Base-by-base conservation (phyloP, 2,888 invertebrate genomes). In the Synanthedon andrenaeformis region DNA sequence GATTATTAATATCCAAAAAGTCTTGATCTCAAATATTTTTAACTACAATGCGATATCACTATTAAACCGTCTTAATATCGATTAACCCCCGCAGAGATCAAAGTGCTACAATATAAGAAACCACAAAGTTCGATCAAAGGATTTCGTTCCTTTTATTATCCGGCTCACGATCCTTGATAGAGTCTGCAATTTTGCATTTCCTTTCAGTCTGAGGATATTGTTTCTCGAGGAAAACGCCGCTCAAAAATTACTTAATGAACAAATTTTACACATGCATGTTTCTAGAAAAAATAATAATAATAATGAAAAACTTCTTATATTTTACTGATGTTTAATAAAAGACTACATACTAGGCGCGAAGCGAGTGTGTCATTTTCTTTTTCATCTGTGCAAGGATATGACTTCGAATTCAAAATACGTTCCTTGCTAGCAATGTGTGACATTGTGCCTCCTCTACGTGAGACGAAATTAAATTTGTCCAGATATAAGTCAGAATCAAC, bases 171-270 rank as follows among this genome's bases (percentile, higher is more conserved):
- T 58, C 59, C 58, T 60, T 60, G 54, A 60, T 63, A 61, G 45
- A 61, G 48, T 50, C 54, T 41, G 58, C 55, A 55, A 58, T 56
- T 49, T 49, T 49, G 49, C 53, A 58, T 60, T 61, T 57, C 8
- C 1, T 59, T 58, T 54, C 56, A 62, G 58, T 60, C 58, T 58
- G 61, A 56, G 52, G 59, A 65, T 68, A 71, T 69, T 66, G 59
- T 63, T 63, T 67, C 64, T 62, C 62, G 59, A 55, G 51, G 52
- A 61, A 59, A 57, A 53, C 52, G 12, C 58, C 59, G 51, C 57
- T 56, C 55, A 56, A 23, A 50, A 49, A 49, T 17, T 49, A 11
- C 23, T 14, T 49, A 49, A 49, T 49, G 19, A 45, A n/a, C n/a
- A 45, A 45, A 45, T 12, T 45, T 13, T 45, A n/a, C n/a, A 45